A percentile compares a stretch with the other conserved stretches of the same genome.
These are phyloP conservation scores for Electrophaes corylata DNA, from an alignment of 2,888 invertebrate genomes.

Conservation along the genomic window DNA sequence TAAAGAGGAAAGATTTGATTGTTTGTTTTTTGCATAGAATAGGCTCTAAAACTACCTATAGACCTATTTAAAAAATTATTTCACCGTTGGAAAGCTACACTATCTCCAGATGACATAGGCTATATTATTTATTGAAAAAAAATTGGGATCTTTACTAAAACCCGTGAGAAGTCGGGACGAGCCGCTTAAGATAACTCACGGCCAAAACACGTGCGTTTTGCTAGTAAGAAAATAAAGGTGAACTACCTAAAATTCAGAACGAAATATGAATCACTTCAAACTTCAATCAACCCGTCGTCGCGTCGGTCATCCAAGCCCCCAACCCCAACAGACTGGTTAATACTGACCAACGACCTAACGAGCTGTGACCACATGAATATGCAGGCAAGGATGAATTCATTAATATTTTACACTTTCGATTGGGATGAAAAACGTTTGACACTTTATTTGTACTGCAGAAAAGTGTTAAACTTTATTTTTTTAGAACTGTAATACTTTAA, in stretches of 20 bases:
- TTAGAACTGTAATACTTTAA: no score
- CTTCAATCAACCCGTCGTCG: conserved; percentile 25
- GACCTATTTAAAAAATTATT: no score
- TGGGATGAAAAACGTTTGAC: conserved; percentile 20
- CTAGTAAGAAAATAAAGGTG: neutral
- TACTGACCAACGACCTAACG: conserved; percentile 79
- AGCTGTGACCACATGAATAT: conserved; percentile 80
- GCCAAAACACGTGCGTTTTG: no score
- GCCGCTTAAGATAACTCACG: no score
- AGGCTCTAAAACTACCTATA: no score
- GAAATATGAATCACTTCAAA: conserved; percentile 27
- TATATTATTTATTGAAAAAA: no score
- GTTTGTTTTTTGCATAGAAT: no score
- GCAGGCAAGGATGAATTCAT: conserved; percentile 72
- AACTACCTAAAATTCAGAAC: conserved; percentile 19
- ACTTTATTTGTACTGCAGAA: conserved; percentile 2
- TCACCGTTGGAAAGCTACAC: no score
- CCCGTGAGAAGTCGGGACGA: no score
- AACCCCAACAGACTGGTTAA: conserved; percentile 63
- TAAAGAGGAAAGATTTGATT: no score
- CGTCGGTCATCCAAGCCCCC: conserved; percentile 20
- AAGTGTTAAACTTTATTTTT: neutral
- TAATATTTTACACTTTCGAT: conserved; percentile 60
- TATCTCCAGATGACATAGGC: no score
- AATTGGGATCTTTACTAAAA: no score